phyloP scores from a whole-genome alignment of 37 sponge, comb jelly and placozoan species.

The Chondrilla cf. caribensis region DNA sequence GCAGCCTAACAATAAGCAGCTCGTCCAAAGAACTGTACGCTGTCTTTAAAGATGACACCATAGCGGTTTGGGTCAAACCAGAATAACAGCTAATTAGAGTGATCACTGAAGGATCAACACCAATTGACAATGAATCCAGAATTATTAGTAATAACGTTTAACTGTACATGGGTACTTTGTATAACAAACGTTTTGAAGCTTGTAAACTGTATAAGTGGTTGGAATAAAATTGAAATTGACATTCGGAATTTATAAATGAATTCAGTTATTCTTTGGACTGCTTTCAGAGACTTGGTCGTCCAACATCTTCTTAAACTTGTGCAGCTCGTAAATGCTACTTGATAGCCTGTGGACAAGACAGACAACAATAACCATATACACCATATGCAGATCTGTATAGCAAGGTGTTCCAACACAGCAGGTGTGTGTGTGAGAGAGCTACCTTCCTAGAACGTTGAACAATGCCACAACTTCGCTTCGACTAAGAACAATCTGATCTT shows the following conservation, averaged over 20 bases:
- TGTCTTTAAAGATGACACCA: slow-evolving; percentile 55
- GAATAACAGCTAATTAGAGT: slow-evolving; percentile 21
- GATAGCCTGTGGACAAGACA: slow-evolving; percentile 29
- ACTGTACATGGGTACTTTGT: too few relatives aligned
- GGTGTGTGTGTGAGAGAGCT: too few relatives aligned
- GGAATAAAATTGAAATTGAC: neutral
- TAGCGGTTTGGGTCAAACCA: slow-evolving; percentile 69
- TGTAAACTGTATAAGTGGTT: neutral
- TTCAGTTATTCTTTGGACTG: too few relatives aligned
- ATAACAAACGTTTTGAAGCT: too few relatives aligned
- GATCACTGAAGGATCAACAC: too few relatives aligned
- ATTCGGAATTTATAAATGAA: too few relatives aligned
- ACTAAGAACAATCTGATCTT: slow-evolving; percentile 23
- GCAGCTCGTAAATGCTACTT: slow-evolving; percentile 28
- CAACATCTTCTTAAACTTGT: slow-evolving; percentile 24
- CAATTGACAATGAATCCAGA: too few relatives aligned
- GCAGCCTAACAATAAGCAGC: slow-evolving; percentile 63
- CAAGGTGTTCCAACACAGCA: too few relatives aligned
- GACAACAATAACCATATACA: too few relatives aligned
- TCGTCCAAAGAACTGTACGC: slow-evolving; percentile 72
- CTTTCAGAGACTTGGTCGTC: neutral
- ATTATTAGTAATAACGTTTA: too few relatives aligned
- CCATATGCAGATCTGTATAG: neutral
- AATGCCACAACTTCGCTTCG: slow-evolving; percentile 85
- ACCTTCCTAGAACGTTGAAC: slow-evolving; percentile 93